Conservation (phyloP, 2,797 vertebrate genomes). For the Myripristis murdjan region DNA sequence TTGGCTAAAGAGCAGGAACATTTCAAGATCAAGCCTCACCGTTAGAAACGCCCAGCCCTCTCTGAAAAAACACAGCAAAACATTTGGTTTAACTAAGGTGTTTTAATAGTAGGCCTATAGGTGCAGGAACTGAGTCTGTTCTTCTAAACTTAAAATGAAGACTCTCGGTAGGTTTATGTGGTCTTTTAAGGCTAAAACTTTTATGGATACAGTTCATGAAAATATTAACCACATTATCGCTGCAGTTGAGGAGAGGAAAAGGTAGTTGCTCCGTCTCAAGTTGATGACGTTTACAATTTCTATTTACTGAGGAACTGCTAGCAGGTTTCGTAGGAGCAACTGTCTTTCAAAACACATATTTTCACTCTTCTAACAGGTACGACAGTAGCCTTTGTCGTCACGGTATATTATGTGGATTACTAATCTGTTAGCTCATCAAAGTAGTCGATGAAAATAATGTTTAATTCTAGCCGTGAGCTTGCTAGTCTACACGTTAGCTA, state of each 20-base stretch:
- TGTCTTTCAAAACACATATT: conserved; percentile 32
- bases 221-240: no score
- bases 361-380: conserved; percentile 73
- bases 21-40: no score
- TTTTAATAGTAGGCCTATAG: no score
- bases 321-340: conserved; percentile 53
- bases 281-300: conserved; percentile 72
- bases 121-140: no score
- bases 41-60: no score
- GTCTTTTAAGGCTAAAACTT: no score
- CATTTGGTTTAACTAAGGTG: no score
- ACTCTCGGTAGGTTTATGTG: no score
- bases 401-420: neutral
- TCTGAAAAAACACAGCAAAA: no score
- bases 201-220: no score
- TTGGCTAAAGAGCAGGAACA: no score
- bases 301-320: conserved; percentile 71
- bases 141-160: no score
- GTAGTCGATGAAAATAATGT: neutral
- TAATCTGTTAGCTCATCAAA: neutral
- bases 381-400: conserved; percentile 38
- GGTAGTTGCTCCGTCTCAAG: conserved; percentile 47
- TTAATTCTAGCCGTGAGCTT: conserved; percentile 48
- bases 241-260: conserved; percentile 18
- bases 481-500: conserved; percentile 37